Percentiles rank a stretch among this genome's conserved stretches.
Conservation (phyloP, 2,797 vertebrate species). For the Trachops cirrhosus region DNA sequence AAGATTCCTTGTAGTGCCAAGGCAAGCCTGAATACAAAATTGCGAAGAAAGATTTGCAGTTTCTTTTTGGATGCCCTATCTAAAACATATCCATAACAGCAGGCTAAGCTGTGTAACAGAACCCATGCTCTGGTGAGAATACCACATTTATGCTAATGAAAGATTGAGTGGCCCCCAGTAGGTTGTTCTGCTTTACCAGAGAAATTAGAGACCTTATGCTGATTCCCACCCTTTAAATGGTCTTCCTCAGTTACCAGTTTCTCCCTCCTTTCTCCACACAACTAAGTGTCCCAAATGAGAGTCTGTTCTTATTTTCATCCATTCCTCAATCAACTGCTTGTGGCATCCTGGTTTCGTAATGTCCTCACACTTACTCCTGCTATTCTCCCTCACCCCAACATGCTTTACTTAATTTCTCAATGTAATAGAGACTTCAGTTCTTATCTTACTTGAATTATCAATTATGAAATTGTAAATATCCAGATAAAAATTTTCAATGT, state of each 20-base stretch:
- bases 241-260: not conserved
- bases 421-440: not conserved
- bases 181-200: not conserved
- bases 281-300: not conserved
- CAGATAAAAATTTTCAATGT: not conserved
- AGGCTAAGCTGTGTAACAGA: not conserved
- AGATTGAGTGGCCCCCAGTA: not conserved
- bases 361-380: not conserved
- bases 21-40: not conserved
- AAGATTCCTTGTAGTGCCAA: not conserved
- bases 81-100: not conserved
- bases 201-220: not conserved
- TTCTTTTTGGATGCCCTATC: not conserved
- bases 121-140: not conserved
- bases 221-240: not conserved
- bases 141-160: not conserved
- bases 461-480: not conserved
- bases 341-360: not conserved
- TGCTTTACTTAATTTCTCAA: not conserved
- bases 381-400: too few relatives aligned
- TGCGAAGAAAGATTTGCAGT: not conserved
- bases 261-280: not conserved
- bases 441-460: not conserved
- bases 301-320: not conserved
- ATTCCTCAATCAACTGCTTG: not conserved